phyloP scores from a whole-genome alignment of 2,113 vertebrate genomes.

The Mugil cephalus region DNA sequence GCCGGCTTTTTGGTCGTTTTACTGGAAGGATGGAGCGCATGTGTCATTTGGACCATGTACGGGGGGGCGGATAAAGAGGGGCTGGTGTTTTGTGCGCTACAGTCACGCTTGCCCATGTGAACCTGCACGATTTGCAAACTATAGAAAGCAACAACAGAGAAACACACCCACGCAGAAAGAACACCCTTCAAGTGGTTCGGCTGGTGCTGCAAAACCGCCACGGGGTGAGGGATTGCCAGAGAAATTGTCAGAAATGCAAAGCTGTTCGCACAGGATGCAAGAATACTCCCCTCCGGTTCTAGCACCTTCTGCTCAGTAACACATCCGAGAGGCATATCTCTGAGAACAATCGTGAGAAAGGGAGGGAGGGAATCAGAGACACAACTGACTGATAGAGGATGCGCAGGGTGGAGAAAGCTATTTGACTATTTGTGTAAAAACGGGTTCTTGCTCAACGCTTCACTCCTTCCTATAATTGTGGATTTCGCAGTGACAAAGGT shows the following conservation, averaged over 20 bases:
- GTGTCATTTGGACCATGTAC: conserved; percentile 72
- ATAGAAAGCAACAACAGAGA: conserved; percentile 22
- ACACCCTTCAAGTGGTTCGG: background rate
- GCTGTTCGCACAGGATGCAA: background rate
- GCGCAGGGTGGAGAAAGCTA: background rate
- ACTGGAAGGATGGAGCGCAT: conserved; percentile 45
- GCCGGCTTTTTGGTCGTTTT: conserved; percentile 62
- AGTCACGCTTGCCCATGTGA: conserved; percentile 31
- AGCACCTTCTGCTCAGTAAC: conserved; percentile 8
- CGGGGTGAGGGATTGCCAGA: background rate
- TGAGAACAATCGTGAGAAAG: background rate
- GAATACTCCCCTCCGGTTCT: background rate
- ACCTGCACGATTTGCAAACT: conserved; percentile 28
- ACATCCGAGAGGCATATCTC: background rate
- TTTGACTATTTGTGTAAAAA: background rate
- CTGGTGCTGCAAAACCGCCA: background rate
- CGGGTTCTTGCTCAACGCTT: background rate
- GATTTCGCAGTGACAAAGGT: no score
- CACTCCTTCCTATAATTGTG: conserved; percentile 19
- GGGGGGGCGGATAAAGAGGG: conserved; percentile 32
- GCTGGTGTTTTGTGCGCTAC: conserved; percentile 41
- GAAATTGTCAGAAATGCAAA: background rate
- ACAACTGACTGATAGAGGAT: background rate
- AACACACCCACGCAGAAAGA: background rate
- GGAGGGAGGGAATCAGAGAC: background rate